Conservation (phyloP, 2,797 vertebrate genomes). For the Huso huso region DNA sequence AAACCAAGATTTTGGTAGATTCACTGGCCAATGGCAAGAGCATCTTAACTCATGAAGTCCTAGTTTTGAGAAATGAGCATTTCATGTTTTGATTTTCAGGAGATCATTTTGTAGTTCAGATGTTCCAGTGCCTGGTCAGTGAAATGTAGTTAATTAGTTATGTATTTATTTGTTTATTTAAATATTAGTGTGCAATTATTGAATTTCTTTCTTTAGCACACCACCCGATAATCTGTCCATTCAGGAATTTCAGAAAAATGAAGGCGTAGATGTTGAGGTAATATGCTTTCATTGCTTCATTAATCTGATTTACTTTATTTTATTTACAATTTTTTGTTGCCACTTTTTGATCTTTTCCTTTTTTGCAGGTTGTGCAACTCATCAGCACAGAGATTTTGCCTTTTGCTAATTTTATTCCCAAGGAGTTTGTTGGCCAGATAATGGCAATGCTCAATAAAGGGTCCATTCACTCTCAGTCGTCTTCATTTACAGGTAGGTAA, state of each 20-base stretch:
- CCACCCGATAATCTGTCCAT: constrained; percentile 97
- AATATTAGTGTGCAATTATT: constrained; percentile 8
- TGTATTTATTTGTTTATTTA: neutral
- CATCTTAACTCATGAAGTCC: too few species aligned
- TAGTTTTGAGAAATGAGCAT: too few species aligned
- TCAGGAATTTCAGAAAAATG: constrained; percentile 98
- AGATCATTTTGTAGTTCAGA: too few species aligned
- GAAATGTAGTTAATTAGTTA: too few species aligned
- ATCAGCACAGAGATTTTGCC: constrained; percentile 97
- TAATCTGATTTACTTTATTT: neutral
- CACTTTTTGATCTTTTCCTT: constrained; percentile 3
- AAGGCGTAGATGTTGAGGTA: constrained; percentile 94
- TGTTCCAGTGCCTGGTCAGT: too few species aligned
- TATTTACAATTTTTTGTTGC: neutral
- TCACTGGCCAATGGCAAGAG: too few species aligned
- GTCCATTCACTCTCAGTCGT: constrained; percentile 95
- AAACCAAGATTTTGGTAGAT: too few species aligned
- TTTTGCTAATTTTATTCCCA: constrained; percentile 97
- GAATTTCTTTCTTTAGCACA: constrained; percentile 59
- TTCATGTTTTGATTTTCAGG: too few species aligned
- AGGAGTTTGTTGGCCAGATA: constrained; percentile 96
- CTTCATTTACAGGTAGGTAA: constrained; percentile 88
- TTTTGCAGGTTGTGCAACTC: constrained; percentile 86
- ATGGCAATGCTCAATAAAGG: constrained; percentile 99
- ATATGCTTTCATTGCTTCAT: constrained; percentile 23